Conservation (phyloP, 1,140 invertebrate genomes). For the Trichonephila clavata region DNA sequence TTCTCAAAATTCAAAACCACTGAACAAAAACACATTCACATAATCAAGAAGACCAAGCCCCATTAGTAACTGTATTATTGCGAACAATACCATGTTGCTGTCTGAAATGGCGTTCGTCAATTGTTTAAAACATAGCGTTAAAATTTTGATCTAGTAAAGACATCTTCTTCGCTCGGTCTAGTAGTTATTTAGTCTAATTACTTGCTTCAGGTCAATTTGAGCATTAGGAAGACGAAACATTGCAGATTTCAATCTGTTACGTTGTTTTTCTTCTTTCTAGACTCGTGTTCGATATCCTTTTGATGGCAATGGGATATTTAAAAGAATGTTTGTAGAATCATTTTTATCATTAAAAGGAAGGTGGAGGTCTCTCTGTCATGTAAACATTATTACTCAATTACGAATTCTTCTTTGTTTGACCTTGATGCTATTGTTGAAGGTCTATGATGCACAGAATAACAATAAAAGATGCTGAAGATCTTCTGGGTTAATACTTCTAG, state of each 20-base stretch:
- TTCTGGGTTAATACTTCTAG: too few relatives aligned
- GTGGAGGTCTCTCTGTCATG: not conserved
- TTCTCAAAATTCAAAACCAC: not conserved
- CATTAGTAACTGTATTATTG: not conserved
- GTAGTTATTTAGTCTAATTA: constrained; percentile 61
- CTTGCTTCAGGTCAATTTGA: constrained; percentile 37
- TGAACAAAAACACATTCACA: not conserved
- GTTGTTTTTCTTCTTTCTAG: not conserved
- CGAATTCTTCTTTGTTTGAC: not conserved
- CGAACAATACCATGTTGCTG: not conserved
- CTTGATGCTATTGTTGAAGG: too few relatives aligned
- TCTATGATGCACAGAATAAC: too few relatives aligned
- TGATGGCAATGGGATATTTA: constrained; percentile 31
- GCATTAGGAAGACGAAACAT: constrained; percentile 42
- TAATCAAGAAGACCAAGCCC: not conserved
- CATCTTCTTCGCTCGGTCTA: constrained; percentile 42
- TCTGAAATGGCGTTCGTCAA: not conserved
- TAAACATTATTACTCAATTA: not conserved
- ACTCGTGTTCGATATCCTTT: constrained; percentile 22
- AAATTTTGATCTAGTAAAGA: constrained; percentile 19
- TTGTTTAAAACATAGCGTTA: not conserved
- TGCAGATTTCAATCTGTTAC: not conserved
- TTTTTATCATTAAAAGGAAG: not conserved
- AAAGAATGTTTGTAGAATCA: not conserved
- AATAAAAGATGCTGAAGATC: too few relatives aligned